Evolutionary conservation across 2,888 invertebrate genomes (phyloP).

Genomic region (Shargacucullia verbasci): DNA sequence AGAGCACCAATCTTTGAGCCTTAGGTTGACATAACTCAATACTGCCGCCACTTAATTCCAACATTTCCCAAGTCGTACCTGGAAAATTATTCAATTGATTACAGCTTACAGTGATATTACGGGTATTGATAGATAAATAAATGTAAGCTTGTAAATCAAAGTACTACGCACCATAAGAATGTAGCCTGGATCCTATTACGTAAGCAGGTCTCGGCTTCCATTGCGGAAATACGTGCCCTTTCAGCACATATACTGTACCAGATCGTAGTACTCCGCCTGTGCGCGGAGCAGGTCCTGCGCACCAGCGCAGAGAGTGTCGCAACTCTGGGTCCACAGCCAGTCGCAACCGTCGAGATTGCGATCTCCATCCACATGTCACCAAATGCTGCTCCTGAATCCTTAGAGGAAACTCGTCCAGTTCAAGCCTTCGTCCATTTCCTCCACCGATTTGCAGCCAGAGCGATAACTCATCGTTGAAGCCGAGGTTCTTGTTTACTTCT

Average conservation of each 20-base stretch:
- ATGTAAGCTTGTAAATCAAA: neutral
- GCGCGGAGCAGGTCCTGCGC: conserved; percentile 88
- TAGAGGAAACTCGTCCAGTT: conserved; percentile 88
- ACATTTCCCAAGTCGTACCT: conserved; percentile 80
- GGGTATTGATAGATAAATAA: neutral
- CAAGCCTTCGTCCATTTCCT: conserved; percentile 87
- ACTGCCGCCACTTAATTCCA: conserved; percentile 82
- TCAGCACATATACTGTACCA: conserved; percentile 89
- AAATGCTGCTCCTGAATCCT: conserved; percentile 90
- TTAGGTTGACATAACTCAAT: conserved; percentile 83
- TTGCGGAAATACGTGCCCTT: conserved; percentile 92
- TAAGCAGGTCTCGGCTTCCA: conserved; percentile 90
- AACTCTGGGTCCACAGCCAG: conserved; percentile 91
- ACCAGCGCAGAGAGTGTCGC: conserved; percentile 90
- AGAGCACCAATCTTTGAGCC: conserved; percentile 81
- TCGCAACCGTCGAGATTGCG: conserved; percentile 88
- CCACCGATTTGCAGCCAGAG: conserved; percentile 89
- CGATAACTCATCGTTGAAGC: conserved; percentile 83
- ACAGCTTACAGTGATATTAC: neutral
- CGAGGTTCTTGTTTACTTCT: conserved; percentile 84
- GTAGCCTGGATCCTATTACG: conserved; percentile 89
- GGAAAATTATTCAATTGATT: conserved; percentile 45
- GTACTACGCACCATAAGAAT: conserved; percentile 85
- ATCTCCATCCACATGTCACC: conserved; percentile 89
- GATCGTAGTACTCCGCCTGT: conserved; percentile 81